Evolutionary conservation across 2,797 vertebrate species (phyloP).

Genomic region (Epinephelus awoara): DNA sequence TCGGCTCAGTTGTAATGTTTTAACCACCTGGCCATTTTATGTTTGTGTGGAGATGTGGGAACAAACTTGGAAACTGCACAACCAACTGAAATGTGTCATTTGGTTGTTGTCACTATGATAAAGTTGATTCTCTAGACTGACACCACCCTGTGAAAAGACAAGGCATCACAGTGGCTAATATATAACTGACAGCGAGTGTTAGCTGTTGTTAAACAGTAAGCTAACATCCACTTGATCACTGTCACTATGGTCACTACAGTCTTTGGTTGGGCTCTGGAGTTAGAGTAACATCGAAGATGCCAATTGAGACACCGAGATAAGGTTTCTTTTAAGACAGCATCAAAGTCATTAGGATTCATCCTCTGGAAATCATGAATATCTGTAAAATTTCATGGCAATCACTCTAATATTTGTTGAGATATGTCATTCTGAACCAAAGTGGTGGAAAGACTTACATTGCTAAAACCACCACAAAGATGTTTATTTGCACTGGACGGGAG

Average conservation of each 20-base stretch:
- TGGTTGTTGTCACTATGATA: slow-evolving; percentile 16
- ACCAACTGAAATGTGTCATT: slow-evolving; percentile 8
- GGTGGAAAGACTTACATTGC: too few species aligned
- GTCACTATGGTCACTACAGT: slow-evolving; percentile 37
- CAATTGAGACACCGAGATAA: too few species aligned
- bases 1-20: slow-evolving; percentile 11
- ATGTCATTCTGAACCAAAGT: too few species aligned
- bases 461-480: background rate
- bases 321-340: too few species aligned
- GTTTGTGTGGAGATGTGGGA: slow-evolving; percentile 17
- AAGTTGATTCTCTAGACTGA: slow-evolving; percentile 18
- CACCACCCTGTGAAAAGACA: slow-evolving; percentile 20
- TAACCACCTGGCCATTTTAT: slow-evolving; percentile 3
- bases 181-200: slow-evolving; percentile 57
- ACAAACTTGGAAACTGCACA: slow-evolving; percentile 16
- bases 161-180: slow-evolving; percentile 59
- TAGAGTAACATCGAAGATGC: too few species aligned
- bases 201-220: slow-evolving; percentile 69
- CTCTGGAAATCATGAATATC: too few species aligned
- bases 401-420: too few species aligned
- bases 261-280: slow-evolving; percentile 6
- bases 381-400: too few species aligned
- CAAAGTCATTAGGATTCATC: too few species aligned
- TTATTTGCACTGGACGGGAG: background rate
- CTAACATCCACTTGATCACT: slow-evolving; percentile 47